Conservation (phyloP, 1,140 invertebrate species). For the Rhynchophorus ferrugineus region DNA sequence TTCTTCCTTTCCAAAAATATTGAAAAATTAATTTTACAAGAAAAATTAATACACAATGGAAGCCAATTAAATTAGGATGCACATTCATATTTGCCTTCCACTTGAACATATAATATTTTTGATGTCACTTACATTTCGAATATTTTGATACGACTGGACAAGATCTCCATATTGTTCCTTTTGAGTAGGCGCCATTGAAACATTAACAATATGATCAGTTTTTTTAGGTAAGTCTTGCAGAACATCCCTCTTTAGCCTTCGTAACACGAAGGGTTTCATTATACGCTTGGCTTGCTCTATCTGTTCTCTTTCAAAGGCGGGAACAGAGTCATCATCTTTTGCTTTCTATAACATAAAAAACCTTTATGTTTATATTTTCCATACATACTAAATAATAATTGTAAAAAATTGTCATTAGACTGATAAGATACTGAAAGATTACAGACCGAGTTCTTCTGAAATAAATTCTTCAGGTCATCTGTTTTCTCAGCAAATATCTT, state of each 20-base stretch:
- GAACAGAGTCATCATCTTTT: slow-evolving; percentile 46
- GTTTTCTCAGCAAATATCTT: slow-evolving; percentile 85
- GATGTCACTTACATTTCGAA: slow-evolving; percentile 46
- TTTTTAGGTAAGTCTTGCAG: slow-evolving; percentile 76
- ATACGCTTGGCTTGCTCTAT: slow-evolving; percentile 89
- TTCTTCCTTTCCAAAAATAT: slow-evolving; percentile 6
- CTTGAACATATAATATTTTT: too few species aligned
- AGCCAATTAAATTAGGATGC: background rate
- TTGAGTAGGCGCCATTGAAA: slow-evolving; percentile 62
- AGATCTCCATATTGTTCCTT: slow-evolving; percentile 65
- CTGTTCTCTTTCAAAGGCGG: slow-evolving; percentile 79
- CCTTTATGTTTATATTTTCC: background rate
- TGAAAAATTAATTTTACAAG: too few species aligned
- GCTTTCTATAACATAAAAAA: slow-evolving; percentile 29
- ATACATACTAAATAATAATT: background rate
- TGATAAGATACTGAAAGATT: background rate
- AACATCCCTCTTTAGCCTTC: slow-evolving; percentile 84
- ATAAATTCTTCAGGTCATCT: slow-evolving; percentile 80
- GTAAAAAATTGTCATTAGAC: background rate
- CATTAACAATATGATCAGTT: slow-evolving; percentile 57
- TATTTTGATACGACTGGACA: slow-evolving; percentile 61
- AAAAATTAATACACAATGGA: too few species aligned
- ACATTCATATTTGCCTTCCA: background rate
- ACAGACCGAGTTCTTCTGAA: slow-evolving; percentile 61
- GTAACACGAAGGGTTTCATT: slow-evolving; percentile 91